Base-by-base conservation (phyloP, 2,888 invertebrate species). In the Agrotis ipsilon region DNA sequence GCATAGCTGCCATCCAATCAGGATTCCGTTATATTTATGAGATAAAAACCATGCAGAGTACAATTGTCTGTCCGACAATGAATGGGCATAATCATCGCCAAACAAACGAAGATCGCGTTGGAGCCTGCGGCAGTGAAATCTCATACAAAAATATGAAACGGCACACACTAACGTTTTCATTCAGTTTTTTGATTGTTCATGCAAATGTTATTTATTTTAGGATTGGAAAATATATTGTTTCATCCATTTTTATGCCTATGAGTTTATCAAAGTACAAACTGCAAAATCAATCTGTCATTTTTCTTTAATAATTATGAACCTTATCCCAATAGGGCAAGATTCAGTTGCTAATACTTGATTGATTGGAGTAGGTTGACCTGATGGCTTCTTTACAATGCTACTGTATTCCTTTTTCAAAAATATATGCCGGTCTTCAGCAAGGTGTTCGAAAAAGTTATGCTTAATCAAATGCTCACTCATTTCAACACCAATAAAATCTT, bases 61-160 rank as follows among this genome's bases (percentile, higher is more conserved):
- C 90, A 92, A 90, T 90, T 84, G 85, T 67, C 71, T 78, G 80
- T 75, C 72, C 81, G 87, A 89, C 90, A 90, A 90, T 89, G 88
- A 88, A 86, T 84, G 87, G 84, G 85, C 82, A 88, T 90, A 91
- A 91, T 92, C 89, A 90, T 87, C 85, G 78, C 86, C 86, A 83
- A 83, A 89, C 89, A 90, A 92, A 92, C 88, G 91, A 91, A 90
- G 88, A 91, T 89, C 82, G 81, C 77, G 63, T 71, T 72, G 80
- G 71, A 68, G 86, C 89, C 78, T 54, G 86, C 78, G 86, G 86
- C 87, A 68, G 71, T 81, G 72, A 82, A 84, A 77, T 79, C 82
- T 87, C 78, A 83, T 73, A 82, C 75, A 75, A 79, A 80, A 84
- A 82, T 85, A 64, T 82, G 65, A 59, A 27, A 49, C 60, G 27